Evolutionary conservation across 2,888 invertebrate species (phyloP).

Genomic region (Cordylochernes scorpioides): DNA sequence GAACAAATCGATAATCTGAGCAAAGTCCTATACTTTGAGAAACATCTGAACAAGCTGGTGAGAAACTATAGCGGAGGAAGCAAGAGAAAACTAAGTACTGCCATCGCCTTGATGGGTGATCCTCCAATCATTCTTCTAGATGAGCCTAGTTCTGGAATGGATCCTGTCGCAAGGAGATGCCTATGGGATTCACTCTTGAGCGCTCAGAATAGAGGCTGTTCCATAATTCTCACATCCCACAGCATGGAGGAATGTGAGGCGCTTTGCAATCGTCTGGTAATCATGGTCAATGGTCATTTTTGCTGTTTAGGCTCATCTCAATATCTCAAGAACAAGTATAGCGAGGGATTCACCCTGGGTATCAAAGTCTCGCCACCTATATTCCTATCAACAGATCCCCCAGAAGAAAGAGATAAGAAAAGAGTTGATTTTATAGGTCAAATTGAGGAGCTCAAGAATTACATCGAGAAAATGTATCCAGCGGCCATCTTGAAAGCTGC

Average conservation of each 20-base stretch:
- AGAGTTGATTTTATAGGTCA: conserved; percentile 2
- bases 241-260: conserved; percentile 33
- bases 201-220: conserved; percentile 36
- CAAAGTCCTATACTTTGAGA: conserved; percentile 7
- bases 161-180: conserved; percentile 47
- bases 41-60: conserved; percentile 32
- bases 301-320: conserved; percentile 28
- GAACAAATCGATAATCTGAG: conserved; percentile 10
- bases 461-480: conserved; percentile 9
- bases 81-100: conserved; percentile 42
- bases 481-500: conserved; percentile 31
- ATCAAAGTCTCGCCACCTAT: conserved; percentile 16
- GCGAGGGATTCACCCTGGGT: conserved; percentile 21
- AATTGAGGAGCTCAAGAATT: conserved; percentile 4
- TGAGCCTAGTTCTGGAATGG: conserved; percentile 40
- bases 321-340: conserved; percentile 23
- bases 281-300: conserved; percentile 31
- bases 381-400: neutral
- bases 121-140: conserved; percentile 41
- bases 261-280: conserved; percentile 32
- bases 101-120: conserved; percentile 38
- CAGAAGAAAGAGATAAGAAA: too few species aligned
- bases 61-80: conserved; percentile 36
- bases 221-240: conserved; percentile 45
- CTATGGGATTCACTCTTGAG: conserved; percentile 47